These are phyloP conservation scores for Paradisaea rubra DNA, from an alignment of 2,113 vertebrate genomes.

Conservation along the genomic window DNA sequence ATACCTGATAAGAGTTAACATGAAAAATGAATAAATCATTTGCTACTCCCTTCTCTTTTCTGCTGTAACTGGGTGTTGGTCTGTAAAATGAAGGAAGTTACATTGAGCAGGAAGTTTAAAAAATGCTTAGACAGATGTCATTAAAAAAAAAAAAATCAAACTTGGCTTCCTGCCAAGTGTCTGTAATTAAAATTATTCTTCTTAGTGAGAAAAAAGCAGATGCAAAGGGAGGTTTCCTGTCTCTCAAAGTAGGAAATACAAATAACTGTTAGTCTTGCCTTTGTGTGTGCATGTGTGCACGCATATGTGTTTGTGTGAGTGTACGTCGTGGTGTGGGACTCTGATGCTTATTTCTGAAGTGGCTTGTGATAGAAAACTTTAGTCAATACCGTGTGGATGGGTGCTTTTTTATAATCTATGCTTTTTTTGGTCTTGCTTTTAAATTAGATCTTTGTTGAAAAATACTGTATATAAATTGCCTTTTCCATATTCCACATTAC, in stretches of 20 bases:
- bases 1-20: constrained; percentile 53
- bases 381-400: background rate
- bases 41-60: constrained; percentile 43
- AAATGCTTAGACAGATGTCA: constrained; percentile 64
- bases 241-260: constrained; percentile 55
- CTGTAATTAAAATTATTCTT: constrained; percentile 67
- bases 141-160: constrained; percentile 20
- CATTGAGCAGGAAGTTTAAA: constrained; percentile 62
- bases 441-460: constrained; percentile 9
- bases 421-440: background rate
- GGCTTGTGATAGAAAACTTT: constrained; percentile 6
- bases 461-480: background rate
- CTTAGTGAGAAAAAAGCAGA: constrained; percentile 58
- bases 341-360: constrained; percentile 10
- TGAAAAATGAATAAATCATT: constrained; percentile 41
- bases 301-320: background rate
- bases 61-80: constrained; percentile 51
- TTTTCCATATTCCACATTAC: background rate
- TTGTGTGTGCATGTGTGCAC: constrained; percentile 21
- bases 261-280: constrained; percentile 47
- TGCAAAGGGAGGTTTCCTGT: constrained; percentile 60
- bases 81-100: constrained; percentile 58
- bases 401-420: background rate
- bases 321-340: background rate
- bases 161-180: constrained; percentile 52